phyloP scores from a whole-genome alignment of 2,888 invertebrate genomes.

The Gymnoscelis rufifasciata region DNA sequence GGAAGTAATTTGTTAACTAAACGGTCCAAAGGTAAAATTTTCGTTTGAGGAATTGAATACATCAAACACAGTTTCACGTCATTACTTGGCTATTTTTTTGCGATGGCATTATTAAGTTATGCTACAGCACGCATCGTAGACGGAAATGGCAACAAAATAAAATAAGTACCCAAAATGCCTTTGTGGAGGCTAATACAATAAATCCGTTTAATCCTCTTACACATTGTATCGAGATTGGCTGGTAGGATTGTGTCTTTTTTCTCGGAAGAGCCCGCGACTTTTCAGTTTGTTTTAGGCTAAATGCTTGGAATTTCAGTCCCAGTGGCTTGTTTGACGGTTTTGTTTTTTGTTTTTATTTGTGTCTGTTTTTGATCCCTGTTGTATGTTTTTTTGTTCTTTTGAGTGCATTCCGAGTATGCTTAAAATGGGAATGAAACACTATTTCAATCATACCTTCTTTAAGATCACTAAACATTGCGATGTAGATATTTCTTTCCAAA shows the following conservation, averaged over 20 bases:
- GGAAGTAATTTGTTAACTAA: too few species aligned
- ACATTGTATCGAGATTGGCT: constrained; percentile 70
- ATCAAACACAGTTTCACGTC: too few species aligned
- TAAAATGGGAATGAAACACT: too few species aligned
- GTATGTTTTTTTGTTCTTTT: too few species aligned
- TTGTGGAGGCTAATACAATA: constrained; percentile 68
- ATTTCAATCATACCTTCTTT: too few species aligned
- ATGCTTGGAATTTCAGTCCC: constrained; percentile 2
- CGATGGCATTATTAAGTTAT: constrained; percentile 39
- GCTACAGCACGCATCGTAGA: constrained; percentile 47
- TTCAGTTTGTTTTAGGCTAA: constrained; percentile 5
- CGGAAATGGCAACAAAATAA: constrained; percentile 59
- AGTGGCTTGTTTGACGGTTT: not conserved
- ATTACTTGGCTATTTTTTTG: not conserved
- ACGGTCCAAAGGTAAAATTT: too few species aligned
- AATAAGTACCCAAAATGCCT: constrained; percentile 68
- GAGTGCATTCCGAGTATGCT: too few species aligned
- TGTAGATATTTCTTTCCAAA: too few species aligned
- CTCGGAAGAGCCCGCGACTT: not conserved
- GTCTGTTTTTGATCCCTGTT: not conserved
- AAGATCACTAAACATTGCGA: too few species aligned
- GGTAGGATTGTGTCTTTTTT: constrained; percentile 10
- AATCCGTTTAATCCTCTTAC: constrained; percentile 75
- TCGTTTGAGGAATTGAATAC: too few species aligned
- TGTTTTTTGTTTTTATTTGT: not conserved